Evolutionary conservation across 2,888 invertebrate species (phyloP).

Genomic region (Apomyelois bistriatella): DNA sequence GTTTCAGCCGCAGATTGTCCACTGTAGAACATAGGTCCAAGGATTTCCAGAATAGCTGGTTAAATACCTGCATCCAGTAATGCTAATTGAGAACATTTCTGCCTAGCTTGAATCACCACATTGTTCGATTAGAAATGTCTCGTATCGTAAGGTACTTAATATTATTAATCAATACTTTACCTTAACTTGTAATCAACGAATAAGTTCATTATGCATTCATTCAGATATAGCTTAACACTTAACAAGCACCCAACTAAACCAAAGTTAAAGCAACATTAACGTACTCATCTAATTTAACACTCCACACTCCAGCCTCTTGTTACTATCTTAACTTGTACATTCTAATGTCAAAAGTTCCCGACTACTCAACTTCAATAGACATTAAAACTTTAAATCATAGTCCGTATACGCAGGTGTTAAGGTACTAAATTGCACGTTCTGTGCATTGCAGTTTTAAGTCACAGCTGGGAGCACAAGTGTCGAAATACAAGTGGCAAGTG

Average conservation of each 20-base stretch:
- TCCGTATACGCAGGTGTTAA: slow-evolving; percentile 15
- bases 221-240: background rate
- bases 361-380: background rate
- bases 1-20: too few species aligned
- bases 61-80: too few species aligned
- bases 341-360: slow-evolving; percentile 30
- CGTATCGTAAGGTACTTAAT: too few species aligned
- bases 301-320: slow-evolving; percentile 25
- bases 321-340: slow-evolving; percentile 27
- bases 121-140: too few species aligned
- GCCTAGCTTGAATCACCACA: too few species aligned
- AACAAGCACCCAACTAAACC: slow-evolving; percentile 7
- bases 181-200: too few species aligned
- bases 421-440: slow-evolving; percentile 17
- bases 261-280: slow-evolving; percentile 26
- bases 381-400: slow-evolving; percentile 21
- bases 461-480: slow-evolving; percentile 17
- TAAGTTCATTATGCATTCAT: background rate
- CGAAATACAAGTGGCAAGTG: slow-evolving; percentile 20
- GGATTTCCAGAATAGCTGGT: too few species aligned
- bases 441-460: slow-evolving; percentile 22
- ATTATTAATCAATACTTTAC: too few species aligned
- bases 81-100: too few species aligned
- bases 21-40: too few species aligned
- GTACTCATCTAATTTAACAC: slow-evolving; percentile 25